These are phyloP conservation scores for Dioctria linearis DNA, from an alignment of 2,888 invertebrate genomes.

Conservation along the genomic window DNA sequence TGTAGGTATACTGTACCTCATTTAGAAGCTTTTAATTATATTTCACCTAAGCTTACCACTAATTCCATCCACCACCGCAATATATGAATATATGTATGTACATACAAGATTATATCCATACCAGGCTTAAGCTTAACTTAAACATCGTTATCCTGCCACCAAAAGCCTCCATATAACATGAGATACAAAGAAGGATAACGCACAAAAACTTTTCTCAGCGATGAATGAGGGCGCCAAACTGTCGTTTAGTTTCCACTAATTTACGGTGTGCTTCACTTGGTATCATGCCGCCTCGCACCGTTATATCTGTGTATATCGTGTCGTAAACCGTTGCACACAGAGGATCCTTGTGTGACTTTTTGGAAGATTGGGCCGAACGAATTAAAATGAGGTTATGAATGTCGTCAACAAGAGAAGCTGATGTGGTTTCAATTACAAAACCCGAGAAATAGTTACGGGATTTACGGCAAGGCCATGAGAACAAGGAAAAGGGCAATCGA, in stretches of 20 bases:
- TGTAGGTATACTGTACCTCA: constrained; percentile 3
- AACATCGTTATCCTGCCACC: neutral
- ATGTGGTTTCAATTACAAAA: constrained; percentile 9
- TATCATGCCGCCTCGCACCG: neutral
- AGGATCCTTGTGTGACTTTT: neutral
- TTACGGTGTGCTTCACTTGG: constrained; percentile 14
- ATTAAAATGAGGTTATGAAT: neutral
- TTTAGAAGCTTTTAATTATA: constrained; percentile 31
- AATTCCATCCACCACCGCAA: neutral
- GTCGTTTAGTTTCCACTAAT: constrained; percentile 47
- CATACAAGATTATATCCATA: neutral
- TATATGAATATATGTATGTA: no score
- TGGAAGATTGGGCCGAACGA: neutral
- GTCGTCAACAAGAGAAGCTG: neutral
- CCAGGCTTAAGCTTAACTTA: neutral
- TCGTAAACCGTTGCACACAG: no score
- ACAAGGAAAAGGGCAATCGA: neutral
- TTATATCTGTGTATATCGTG: neutral
- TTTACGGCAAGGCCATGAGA: neutral
- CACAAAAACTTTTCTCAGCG: constrained; percentile 1
- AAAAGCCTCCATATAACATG: neutral
- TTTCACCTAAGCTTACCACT: constrained; percentile 22
- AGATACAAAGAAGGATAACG: neutral
- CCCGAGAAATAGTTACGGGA: neutral
- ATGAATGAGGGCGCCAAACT: constrained; percentile 36